A percentile compares a stretch with the other conserved stretches of the same genome.
Evolutionary conservation across 2,113 vertebrate species (phyloP).

Genomic region (Chaenogobius annularis): DNA sequence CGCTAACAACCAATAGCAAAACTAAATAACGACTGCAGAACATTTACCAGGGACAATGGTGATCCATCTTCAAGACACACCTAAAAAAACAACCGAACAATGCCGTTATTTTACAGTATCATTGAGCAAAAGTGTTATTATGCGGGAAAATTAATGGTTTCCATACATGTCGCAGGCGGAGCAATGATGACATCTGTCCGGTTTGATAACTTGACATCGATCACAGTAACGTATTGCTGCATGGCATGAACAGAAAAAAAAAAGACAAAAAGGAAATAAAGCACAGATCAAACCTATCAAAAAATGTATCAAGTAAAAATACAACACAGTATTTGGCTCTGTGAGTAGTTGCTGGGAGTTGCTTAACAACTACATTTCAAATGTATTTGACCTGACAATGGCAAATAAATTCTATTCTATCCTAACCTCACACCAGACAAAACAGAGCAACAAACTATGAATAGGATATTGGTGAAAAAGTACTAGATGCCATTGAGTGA

Average conservation of each 20-base stretch:
- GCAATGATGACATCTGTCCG: constrained; percentile 96
- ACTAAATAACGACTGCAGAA: neutral
- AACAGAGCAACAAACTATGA: too few relatives aligned
- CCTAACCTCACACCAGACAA: too few relatives aligned
- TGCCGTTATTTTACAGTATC: neutral
- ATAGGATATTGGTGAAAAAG: too few relatives aligned
- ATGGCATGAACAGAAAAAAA: constrained; percentile 27
- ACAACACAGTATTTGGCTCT: too few relatives aligned
- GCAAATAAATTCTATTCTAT: too few relatives aligned
- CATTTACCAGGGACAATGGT: constrained; percentile 96
- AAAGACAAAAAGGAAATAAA: constrained; percentile 5
- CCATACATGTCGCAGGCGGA: constrained; percentile 91
- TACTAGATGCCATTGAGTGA: too few relatives aligned
- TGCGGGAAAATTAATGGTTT: neutral
- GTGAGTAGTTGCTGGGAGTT: too few relatives aligned
- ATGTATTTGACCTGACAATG: too few relatives aligned
- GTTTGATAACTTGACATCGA: constrained; percentile 94
- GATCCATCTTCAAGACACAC: constrained; percentile 98
- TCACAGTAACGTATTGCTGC: constrained; percentile 95
- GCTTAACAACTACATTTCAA: too few relatives aligned
- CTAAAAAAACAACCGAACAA: constrained; percentile 58
- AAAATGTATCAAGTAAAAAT: too few relatives aligned
- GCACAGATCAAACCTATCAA: neutral
- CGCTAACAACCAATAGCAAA: neutral
- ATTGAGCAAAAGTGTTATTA: neutral